These are phyloP conservation scores for Pogoniulus pusillus DNA, from an alignment of 2,797 vertebrate species.

Conservation along the genomic window DNA sequence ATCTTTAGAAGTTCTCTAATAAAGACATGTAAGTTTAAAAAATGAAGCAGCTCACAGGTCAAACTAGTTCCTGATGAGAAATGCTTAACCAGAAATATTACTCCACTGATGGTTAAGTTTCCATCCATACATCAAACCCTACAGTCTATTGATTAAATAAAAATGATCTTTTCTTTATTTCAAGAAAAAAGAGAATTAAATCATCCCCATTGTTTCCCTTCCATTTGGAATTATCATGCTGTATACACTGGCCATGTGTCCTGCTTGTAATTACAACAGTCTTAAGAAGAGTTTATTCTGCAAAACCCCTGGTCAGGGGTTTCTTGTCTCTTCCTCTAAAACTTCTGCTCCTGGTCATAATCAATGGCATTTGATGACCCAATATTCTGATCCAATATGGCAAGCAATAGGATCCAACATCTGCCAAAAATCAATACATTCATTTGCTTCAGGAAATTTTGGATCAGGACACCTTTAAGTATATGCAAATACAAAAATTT, in stretches of 20 bases:
- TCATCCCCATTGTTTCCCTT: conserved; percentile 28
- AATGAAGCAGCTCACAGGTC: conserved; percentile 53
- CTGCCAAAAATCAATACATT: conserved; percentile 4
- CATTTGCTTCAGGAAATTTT: neutral
- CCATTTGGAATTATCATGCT: neutral
- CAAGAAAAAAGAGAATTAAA: conserved; percentile 41
- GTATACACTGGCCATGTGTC: neutral
- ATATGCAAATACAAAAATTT: conserved; percentile 25
- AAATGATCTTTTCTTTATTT: conserved; percentile 27
- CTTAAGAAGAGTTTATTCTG: conserved; percentile 6
- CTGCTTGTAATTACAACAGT: conserved; percentile 19
- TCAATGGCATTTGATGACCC: neutral
- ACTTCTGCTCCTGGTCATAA: conserved; percentile 30
- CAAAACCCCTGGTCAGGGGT: neutral
- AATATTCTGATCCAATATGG: conserved; percentile 17
- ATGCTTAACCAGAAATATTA: conserved; percentile 39
- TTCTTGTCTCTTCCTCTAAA: conserved; percentile 19
- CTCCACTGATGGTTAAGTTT: conserved; percentile 40
- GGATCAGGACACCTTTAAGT: neutral
- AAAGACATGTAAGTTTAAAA: conserved; percentile 57
- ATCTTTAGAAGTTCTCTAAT: conserved; percentile 48
- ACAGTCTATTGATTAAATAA: conserved; percentile 46
- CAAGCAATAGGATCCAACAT: neutral
- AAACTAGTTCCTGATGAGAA: conserved; percentile 56
- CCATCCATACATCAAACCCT: conserved; percentile 26